Evolutionary conservation across 2,888 invertebrate species (phyloP), one percentile per base, ranked within the genome.

Genomic region (Phaedon cochleariae): DNA sequence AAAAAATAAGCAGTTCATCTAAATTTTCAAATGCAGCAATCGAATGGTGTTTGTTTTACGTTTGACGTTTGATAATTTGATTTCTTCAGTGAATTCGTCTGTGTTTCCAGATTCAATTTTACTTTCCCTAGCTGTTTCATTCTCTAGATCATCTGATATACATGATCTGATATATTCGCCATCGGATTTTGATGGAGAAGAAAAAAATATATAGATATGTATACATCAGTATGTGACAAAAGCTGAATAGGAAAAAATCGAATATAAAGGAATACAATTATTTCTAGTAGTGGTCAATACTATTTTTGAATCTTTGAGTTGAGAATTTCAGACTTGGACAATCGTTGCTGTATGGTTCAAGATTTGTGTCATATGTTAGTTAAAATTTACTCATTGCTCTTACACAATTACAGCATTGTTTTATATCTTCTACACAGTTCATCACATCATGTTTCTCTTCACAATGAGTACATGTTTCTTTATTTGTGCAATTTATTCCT

Each of bases 321-420:
- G 9, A 46, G 46, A 15, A 46, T 46, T 46, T 20, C 22, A 45
- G 41, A 7, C 52, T 51, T 21, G 53, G 53, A 37, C 59, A 59
- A 2, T 59, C 59, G 6, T 9, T 17, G 20, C 41, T 41, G 18
- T 21, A 9, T 22, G 37, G 45, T 60, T 41, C 52, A 41, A 52
- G 60, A 22, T 60, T 41, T 37, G 34, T 41, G 12, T 60, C 52
- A 52, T 41, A 41, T 20, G 22, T 15, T 22, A 53, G n/a, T 15
- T 45, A 18, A n/a, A 29, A 52, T 59, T 49, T 59, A 20, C 9
- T 49, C 12, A 34, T 29, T 15, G 59, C 7, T 48, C 45, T 15
- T 48, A 46, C n/a, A 48, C 59, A 59, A n/a, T 59, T 48, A 29
- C 48, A 26, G 48, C 59, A 59, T 46, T 59, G 51, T 59, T 59